Base-by-base conservation (phyloP, 2,797 vertebrate species). In the Sebastes nivosus region DNA sequence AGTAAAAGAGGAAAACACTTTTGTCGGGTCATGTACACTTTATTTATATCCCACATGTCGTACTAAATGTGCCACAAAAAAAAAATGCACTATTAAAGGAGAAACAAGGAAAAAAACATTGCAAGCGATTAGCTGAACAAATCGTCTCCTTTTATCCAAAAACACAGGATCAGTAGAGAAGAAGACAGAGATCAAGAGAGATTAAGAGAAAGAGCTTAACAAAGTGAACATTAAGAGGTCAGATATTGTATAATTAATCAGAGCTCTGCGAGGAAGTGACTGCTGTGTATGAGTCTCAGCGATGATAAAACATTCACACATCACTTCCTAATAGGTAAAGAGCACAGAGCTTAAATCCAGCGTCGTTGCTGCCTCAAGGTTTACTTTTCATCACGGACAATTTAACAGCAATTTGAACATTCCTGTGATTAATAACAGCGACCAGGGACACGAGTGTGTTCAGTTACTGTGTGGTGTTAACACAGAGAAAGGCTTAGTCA, bases 371-470 rank as follows among this genome's bases (percentile, higher is more conserved):
- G 77, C 85, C 73, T 80, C 82, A 86, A 89, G 86, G 84, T 91
- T 93, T 87, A 71, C 85, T 90, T 90, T 91, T 77, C 88, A 86
- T 83, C 55, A 76, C 25, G 76, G 87, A 80, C 89, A 87, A 91
- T 93, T 93, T 87, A 89, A 89, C 87, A 88, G 79, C 83, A 80
- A 85, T 91, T 89, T 88, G 58, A 89, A 81, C 79, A 77, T 86
- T 80, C 29, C 58, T 54, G 87, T 88, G 87, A 93, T 92, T 89
- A 88, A 91, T 89, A 86, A 87, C 77, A 34, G 50, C 46, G 4
- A 55, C 60, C 46, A 30, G 73, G 60, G 82, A 79, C 24, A 18
- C 8, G 13, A 25, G 22, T 68, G 75, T 50, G 82, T 42, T 42
- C 38, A 42, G 38, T 42, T 42, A 42, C 14, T 42, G 38, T 79